Conservation (phyloP, 2,113 vertebrate species). For the Campylomormyrus numenius region DNA sequence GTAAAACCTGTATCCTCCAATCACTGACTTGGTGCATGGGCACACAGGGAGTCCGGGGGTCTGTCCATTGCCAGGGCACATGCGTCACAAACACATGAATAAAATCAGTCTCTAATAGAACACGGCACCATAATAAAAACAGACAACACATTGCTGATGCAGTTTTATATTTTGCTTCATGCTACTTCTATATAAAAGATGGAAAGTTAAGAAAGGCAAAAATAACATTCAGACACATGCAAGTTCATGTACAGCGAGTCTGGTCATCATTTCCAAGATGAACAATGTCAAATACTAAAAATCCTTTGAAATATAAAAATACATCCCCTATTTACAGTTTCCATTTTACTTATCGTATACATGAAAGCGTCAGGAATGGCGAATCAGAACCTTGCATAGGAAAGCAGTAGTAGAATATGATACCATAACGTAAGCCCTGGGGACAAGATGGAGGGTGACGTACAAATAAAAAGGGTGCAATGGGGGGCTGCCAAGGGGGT, state of each 20-base stretch:
- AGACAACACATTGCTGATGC: conserved; percentile 10
- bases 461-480: neutral
- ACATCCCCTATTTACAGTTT: conserved; percentile 21
- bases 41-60: neutral
- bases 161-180: conserved; percentile 26
- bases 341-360: conserved; percentile 8
- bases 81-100: neutral
- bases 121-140: neutral
- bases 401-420: neutral
- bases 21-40: neutral
- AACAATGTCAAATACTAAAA: conserved; percentile 14
- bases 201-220: neutral
- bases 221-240: neutral
- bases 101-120: neutral
- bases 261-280: neutral
- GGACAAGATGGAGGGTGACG: neutral
- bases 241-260: neutral
- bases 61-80: neutral
- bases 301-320: conserved; percentile 19
- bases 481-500: neutral
- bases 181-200: conserved; percentile 18
- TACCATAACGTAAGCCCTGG: neutral
- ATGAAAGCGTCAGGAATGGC: neutral
- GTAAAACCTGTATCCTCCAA: neutral
- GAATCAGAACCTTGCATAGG: neutral